Evolutionary conservation across 2,888 invertebrate genomes (phyloP).

Genomic region (Brachycybe producta): DNA sequence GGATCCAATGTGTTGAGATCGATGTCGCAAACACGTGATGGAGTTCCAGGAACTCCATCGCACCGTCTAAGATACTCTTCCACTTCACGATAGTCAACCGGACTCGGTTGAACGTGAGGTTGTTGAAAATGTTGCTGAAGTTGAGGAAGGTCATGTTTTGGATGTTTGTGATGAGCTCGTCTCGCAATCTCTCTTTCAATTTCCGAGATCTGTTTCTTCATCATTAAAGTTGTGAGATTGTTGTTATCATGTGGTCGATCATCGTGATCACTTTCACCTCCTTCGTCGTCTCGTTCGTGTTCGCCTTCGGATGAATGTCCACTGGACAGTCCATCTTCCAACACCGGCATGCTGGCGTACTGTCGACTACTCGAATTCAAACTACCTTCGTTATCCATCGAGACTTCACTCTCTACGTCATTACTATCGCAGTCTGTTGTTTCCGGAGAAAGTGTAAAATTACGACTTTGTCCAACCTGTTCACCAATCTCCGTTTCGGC

Average conservation of each 20-base stretch:
- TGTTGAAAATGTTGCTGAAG: slow-evolving; percentile 15
- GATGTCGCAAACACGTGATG: not conserved
- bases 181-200: slow-evolving; percentile 54
- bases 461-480: slow-evolving; percentile 55
- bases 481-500: slow-evolving; percentile 41
- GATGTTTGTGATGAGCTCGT: slow-evolving; percentile 26
- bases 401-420: slow-evolving; percentile 72
- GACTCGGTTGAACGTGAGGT: slow-evolving; percentile 16
- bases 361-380: slow-evolving; percentile 36
- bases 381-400: slow-evolving; percentile 40
- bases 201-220: slow-evolving; percentile 54
- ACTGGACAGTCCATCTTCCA: slow-evolving; percentile 87
- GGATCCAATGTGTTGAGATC: slow-evolving; percentile 64
- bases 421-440: slow-evolving; percentile 85
- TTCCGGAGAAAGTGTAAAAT: slow-evolving; percentile 81
- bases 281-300: slow-evolving; percentile 23
- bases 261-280: slow-evolving; percentile 1
- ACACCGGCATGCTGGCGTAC: slow-evolving; percentile 55
- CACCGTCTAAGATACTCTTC: slow-evolving; percentile 17
- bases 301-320: slow-evolving; percentile 87
- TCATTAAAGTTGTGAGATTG: slow-evolving; percentile 54
- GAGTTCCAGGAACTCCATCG: slow-evolving; percentile 1
- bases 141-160: slow-evolving; percentile 24
- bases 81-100: slow-evolving; percentile 15
- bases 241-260: slow-evolving; percentile 43